These are phyloP conservation scores for Drosophila fulvimacula DNA, from an alignment of 2,888 invertebrate genomes.

Conservation along the genomic window DNA sequence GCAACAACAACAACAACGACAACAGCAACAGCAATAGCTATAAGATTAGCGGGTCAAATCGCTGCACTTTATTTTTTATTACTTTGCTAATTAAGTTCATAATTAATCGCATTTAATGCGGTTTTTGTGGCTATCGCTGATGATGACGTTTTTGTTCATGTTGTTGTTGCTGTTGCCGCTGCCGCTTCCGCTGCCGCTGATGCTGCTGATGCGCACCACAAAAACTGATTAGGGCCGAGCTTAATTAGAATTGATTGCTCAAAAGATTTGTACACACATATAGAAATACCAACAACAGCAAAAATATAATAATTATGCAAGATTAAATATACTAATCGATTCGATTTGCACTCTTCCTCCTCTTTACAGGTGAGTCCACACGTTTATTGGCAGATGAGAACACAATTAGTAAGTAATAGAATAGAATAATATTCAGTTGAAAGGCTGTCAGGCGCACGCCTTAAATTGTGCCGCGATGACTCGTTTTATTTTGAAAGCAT, in stretches of 20 bases:
- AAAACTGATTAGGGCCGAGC: constrained; percentile 65
- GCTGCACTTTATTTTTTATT: constrained; percentile 73
- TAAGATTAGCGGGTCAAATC: constrained; percentile 49
- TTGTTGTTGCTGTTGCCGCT: not conserved
- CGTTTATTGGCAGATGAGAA: constrained; percentile 76
- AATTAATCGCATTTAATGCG: constrained; percentile 72
- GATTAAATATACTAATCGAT: constrained; percentile 55
- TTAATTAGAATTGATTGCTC: constrained; percentile 78
- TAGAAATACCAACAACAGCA: constrained; percentile 8
- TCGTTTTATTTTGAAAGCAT: constrained; percentile 56
- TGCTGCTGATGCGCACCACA: constrained; percentile 48
- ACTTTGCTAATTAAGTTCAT: constrained; percentile 77
- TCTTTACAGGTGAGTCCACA: constrained; percentile 81
- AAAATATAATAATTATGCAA: constrained; percentile 23
- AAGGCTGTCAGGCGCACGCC: constrained; percentile 44
- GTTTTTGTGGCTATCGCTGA: constrained; percentile 53
- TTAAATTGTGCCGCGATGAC: constrained; percentile 26
- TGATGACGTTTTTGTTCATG: constrained; percentile 23
- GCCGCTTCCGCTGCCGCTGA: constrained; percentile 19
- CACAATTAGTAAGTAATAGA: constrained; percentile 80
- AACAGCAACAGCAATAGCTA: constrained; percentile 21
- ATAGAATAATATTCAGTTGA: constrained; percentile 22
- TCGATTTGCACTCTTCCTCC: constrained; percentile 34
- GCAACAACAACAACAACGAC: constrained; percentile 12
- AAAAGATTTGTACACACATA: constrained; percentile 63